phyloP scores from a whole-genome alignment of 2,113 vertebrate genomes.

The Melanotaenia duboulayi region DNA sequence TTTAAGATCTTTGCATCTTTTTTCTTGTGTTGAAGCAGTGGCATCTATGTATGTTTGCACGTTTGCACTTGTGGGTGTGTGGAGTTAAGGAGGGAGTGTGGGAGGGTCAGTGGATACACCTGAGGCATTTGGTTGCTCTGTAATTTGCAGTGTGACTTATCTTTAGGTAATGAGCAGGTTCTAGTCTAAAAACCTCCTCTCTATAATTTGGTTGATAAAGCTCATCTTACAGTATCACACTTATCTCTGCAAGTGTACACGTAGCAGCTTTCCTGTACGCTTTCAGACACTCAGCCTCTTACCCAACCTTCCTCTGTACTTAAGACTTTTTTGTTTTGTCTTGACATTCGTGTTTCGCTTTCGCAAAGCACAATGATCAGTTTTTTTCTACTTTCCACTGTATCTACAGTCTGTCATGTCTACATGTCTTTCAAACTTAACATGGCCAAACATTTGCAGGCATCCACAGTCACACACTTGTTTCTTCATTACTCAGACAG shows the following conservation, averaged over 20 bases:
- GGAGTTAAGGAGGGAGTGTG: constrained; percentile 5
- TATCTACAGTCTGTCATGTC: neutral
- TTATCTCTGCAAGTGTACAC: neutral
- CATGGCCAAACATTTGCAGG: constrained; percentile 27
- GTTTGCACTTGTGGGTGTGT: constrained; percentile 1
- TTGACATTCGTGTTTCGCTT: neutral
- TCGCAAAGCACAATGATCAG: neutral
- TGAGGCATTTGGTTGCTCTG: constrained; percentile 65
- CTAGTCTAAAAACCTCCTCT: constrained; percentile 40
- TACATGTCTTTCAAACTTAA: constrained; percentile 9
- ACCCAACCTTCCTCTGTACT: neutral
- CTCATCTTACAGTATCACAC: constrained; percentile 34
- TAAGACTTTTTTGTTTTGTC: neutral
- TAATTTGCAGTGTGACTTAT: constrained; percentile 72
- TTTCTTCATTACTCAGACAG: constrained; percentile 43
- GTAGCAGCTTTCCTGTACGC: neutral
- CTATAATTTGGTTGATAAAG: constrained; percentile 53
- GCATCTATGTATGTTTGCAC: neutral
- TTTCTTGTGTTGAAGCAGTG: neutral
- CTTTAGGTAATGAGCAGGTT: constrained; percentile 72
- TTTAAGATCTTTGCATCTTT: constrained; percentile 6
- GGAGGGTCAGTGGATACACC: constrained; percentile 53
- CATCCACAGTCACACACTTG: constrained; percentile 29
- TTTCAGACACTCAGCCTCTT: neutral
- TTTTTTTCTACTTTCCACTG: neutral